A percentile compares a stretch with the other conserved stretches of the same genome.
These are phyloP conservation scores for Ifrita kowaldi DNA, from an alignment of 2,113 vertebrate genomes.

Conservation along the genomic window DNA sequence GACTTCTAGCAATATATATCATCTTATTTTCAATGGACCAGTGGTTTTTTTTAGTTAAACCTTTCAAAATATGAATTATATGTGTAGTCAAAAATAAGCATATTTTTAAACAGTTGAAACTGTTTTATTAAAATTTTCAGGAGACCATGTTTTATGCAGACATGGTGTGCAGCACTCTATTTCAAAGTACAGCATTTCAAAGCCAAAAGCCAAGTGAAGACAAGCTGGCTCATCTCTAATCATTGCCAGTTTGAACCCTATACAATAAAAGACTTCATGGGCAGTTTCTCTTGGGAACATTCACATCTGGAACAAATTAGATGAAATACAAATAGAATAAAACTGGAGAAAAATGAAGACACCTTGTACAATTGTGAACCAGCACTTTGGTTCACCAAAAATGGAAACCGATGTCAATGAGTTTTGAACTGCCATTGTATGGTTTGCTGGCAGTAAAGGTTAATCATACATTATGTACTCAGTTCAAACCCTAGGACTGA, in stretches of 20 bases:
- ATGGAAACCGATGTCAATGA: background rate
- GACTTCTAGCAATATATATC: background rate
- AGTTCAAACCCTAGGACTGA: background rate
- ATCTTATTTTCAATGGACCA: conserved; percentile 10
- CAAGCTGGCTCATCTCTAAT: background rate
- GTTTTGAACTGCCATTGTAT: background rate
- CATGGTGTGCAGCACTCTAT: background rate
- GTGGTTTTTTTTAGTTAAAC: background rate
- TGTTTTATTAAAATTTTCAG: background rate
- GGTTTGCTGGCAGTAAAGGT: background rate
- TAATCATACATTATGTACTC: background rate
- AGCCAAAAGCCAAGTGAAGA: background rate
- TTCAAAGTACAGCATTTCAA: background rate
- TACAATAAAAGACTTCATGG: background rate
- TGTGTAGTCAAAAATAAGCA: background rate
- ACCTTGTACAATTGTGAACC: background rate
- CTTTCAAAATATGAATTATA: background rate
- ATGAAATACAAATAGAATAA: background rate
- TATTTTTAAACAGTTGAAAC: background rate
- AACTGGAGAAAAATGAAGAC: background rate
- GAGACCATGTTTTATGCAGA: background rate
- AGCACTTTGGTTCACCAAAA: background rate
- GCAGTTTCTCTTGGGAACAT: background rate
- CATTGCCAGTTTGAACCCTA: background rate
- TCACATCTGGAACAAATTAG: background rate